These are phyloP conservation scores for Epinephelus awoara DNA, from an alignment of 2,797 vertebrate species.

Conservation along the genomic window DNA sequence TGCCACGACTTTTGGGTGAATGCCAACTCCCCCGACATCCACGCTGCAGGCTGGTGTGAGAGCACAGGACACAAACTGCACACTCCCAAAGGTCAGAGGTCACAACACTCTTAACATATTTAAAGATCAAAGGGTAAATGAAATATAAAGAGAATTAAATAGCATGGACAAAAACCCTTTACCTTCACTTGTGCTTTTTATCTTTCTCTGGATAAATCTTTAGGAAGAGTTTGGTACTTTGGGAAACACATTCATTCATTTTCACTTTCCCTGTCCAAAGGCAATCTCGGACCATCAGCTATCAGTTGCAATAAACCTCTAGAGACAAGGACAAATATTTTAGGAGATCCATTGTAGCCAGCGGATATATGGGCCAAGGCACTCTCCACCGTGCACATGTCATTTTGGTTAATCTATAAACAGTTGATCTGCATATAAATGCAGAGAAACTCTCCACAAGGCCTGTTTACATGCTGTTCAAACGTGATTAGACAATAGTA, in stretches of 20 bases:
- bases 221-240: not conserved
- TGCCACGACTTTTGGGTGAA: constrained; percentile 99
- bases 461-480: no score
- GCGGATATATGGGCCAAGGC: no score
- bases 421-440: no score
- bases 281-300: no score
- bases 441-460: no score
- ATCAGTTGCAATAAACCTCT: no score
- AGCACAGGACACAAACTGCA: constrained; percentile 95
- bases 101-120: not conserved
- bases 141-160: not conserved
- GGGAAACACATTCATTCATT: not conserved
- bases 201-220: not conserved
- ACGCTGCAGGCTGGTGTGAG: constrained; percentile 95
- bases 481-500: no score
- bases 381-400: no score
- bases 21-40: constrained; percentile 94
- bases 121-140: not conserved
- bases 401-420: no score
- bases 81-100: constrained; percentile 93
- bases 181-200: not conserved
- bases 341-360: no score
- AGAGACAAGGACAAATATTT: no score
- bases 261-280: not conserved
- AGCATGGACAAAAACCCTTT: not conserved